Percentiles rank a stretch among this genome's conserved stretches.
Evolutionary conservation across 2,113 vertebrate species (phyloP).

Genomic region (Calonectris borealis): DNA sequence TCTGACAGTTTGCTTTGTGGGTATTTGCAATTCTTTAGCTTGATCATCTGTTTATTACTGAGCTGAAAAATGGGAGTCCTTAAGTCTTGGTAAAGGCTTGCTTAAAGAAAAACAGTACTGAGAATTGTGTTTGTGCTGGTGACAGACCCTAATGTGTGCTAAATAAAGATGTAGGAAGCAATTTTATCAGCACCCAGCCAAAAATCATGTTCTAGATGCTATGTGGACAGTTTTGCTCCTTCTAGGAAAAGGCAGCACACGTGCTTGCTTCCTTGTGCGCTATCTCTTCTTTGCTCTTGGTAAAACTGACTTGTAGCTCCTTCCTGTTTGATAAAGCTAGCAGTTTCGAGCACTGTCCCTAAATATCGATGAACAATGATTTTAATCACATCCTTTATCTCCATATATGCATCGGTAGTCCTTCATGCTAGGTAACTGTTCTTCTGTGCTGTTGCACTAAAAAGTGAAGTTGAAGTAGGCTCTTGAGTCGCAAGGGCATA

Average conservation of each 20-base stretch:
- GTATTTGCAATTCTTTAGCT: not conserved
- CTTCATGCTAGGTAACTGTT: not conserved
- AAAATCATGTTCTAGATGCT: not conserved
- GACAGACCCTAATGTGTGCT: not conserved
- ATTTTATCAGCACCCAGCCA: not conserved
- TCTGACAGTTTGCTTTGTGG: not conserved
- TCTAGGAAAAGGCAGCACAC: accelerated
- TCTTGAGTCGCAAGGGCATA: not conserved
- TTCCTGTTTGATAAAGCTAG: not conserved
- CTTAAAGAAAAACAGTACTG: not conserved
- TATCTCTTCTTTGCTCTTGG: not conserved
- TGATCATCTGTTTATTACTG: not conserved
- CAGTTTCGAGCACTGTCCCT: not conserved
- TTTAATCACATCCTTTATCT: not conserved
- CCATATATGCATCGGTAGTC: accelerated
- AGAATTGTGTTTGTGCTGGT: not conserved
- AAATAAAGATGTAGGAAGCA: not conserved
- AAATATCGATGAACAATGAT: not conserved
- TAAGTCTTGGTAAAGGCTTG: not conserved
- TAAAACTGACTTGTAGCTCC: not conserved
- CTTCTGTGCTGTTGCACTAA: not conserved
- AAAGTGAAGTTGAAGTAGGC: not conserved
- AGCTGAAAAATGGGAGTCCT: not conserved
- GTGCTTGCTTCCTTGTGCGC: not conserved
- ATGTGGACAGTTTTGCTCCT: not conserved